Evolutionary conservation across 2,113 vertebrate genomes (phyloP), one percentile per base, ranked within the genome.

Genomic region (Macroglossus sobrinus): DNA sequence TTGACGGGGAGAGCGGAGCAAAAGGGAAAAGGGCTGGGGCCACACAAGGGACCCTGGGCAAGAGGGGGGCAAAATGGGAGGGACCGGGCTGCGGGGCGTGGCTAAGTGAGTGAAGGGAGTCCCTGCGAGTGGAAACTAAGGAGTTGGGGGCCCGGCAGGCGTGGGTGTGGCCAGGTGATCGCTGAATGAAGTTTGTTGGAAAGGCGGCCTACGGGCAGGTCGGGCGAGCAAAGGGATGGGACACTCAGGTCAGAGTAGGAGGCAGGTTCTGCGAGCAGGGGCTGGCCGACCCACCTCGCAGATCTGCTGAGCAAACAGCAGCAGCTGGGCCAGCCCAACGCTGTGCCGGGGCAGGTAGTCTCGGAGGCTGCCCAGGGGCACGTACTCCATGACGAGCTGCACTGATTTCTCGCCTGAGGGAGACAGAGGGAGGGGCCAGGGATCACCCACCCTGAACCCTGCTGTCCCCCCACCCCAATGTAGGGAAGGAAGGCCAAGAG

Each of bases 381-480:
- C 98, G 78, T 99, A 99, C 94, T 99, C 99, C 99, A 99, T 99
- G 96, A 99, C 99, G 3, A 99, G 98, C 98, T 99, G 99, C 82
- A 99, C 98, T 4, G 99, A 97, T 97, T 99, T 99, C 59, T 99
- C 99, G 22, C 99, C 99, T 99, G 98, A 35, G 11, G 3, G 13
- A 1, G 2, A 13, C 5, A 35, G 43, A 50, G 38, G 9, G 10
- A 28, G 21, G 13, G n/a, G 10, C 28, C 2, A 5, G 33, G 21
- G n/a, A 21, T 28, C 3, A 5, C 75, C 64, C 75, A 4, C 5
- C 50, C 53, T 18, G 18, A n/a, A 19, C 14, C 8, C 71, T 22
- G 14, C 19, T 18, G 63, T 16, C 18, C n/a, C n/a, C 21, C 45
- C 14, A 26, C 7, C 64, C 38, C 66, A n/a, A 15, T 10, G 47